Evolutionary conservation across 2,113 vertebrate genomes (phyloP).

Genomic region (Apistogramma diplotaenia): DNA sequence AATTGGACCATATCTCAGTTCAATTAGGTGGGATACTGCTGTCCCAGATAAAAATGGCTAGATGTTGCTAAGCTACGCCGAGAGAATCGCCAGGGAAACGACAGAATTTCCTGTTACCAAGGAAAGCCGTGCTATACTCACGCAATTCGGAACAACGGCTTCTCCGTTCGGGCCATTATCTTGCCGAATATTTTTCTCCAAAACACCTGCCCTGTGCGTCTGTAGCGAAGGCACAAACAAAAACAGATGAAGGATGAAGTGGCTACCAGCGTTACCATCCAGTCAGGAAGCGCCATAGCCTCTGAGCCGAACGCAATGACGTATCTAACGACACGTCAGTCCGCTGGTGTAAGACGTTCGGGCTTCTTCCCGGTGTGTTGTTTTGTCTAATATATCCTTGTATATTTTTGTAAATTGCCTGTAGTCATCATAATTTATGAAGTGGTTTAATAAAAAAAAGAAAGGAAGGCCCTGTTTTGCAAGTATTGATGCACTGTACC

Average conservation of each 20-base stretch:
- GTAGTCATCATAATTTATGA: too few species aligned
- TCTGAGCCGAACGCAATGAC: slow-evolving; percentile 37
- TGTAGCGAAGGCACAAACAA: slow-evolving; percentile 62
- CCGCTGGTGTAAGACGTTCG: neutral
- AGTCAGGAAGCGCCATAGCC: slow-evolving; percentile 75
- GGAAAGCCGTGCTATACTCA: slow-evolving; percentile 51
- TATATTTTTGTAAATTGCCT: too few species aligned
- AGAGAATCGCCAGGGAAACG: neutral
- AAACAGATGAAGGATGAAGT: slow-evolving; percentile 61
- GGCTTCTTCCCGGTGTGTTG: neutral
- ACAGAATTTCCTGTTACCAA: neutral
- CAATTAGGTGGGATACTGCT: neutral
- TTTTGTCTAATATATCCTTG: neutral
- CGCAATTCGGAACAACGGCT: slow-evolving; percentile 82
- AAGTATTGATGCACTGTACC: too few species aligned
- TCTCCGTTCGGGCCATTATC: slow-evolving; percentile 82
- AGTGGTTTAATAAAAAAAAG: too few species aligned
- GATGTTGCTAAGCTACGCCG: slow-evolving; percentile 5
- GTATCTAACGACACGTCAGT: neutral
- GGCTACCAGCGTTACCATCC: slow-evolving; percentile 51
- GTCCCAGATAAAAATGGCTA: neutral
- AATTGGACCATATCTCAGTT: neutral
- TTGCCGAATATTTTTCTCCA: slow-evolving; percentile 37
- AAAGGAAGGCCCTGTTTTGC: too few species aligned
- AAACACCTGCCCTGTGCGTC: slow-evolving; percentile 2